Percentiles rank a stretch among this genome's conserved stretches.
phyloP scores from a whole-genome alignment of 35 echinoderm and acorn worm genomes.

The Anneissia japonica region DNA sequence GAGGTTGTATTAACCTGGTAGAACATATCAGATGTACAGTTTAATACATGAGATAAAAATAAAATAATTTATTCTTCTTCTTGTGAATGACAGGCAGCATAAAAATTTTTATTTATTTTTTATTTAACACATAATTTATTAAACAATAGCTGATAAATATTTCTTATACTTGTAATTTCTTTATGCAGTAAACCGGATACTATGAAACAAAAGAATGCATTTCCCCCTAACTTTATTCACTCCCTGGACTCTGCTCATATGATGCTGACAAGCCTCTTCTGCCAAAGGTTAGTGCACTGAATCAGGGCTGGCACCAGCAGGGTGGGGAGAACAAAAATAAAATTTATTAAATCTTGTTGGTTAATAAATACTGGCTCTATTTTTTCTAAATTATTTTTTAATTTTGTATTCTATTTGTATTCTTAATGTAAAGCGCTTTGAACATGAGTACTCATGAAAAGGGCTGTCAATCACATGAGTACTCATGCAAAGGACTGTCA shows the following conservation, averaged over 20 bases:
- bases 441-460: too few species aligned
- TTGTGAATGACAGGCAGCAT: too few species aligned
- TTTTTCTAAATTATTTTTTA: too few species aligned
- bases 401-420: too few species aligned
- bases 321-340: neutral
- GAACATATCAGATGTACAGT: too few species aligned
- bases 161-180: neutral
- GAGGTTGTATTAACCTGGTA: too few species aligned
- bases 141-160: neutral
- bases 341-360: neutral
- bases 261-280: conserved; percentile 94
- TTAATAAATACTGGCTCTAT: neutral
- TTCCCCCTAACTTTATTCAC: conserved; percentile 97
- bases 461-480: too few species aligned
- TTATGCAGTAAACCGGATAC: conserved; percentile 64
- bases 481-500: too few species aligned
- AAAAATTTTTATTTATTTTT: neutral
- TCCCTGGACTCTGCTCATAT: conserved; percentile 97
- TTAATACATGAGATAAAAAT: too few species aligned
- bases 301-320: neutral
- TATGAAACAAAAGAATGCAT: conserved; percentile 92
- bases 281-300: conserved; percentile 35
- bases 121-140: neutral
- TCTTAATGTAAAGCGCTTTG: too few species aligned
- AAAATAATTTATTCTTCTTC: too few species aligned